Base-by-base conservation (phyloP, 2,797 vertebrate species). In the Xiphophorus birchmanni region DNA sequence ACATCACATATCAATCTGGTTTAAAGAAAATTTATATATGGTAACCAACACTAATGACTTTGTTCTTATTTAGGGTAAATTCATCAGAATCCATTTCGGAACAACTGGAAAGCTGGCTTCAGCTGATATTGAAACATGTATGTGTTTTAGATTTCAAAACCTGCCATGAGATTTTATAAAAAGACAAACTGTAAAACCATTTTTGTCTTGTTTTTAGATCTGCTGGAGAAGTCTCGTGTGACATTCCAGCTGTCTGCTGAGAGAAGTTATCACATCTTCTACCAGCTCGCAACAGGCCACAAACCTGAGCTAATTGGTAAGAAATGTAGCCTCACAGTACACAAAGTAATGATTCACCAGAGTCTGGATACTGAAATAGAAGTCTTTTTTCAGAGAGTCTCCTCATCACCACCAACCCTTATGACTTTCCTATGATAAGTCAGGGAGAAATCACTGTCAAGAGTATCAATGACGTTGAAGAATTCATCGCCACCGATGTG, bases 31-130 rank as follows among this genome's bases (percentile, higher is more conserved):
- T 32, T 32, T 10, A 11, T 3, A 37, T 32, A 32, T 32, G 32
- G 32, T 32, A 32, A 29, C 12, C 40, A 72, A 44, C 23, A n/a
- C 12, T n/a, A 72, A 29, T n/a, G 26, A 15, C 26, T 60, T 1
- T 97, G 97, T 73, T 2, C 18, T 79, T 60, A 32, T 63, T 12
- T 29, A 98, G 97, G 97, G 97, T 88, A 98, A 98, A 96, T 98
- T 97, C 86, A 98, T 98, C 94, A 95, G 97, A 94, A 98, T 98
- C 86, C 97, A 98, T 79, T 98, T 97, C 87, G 96, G 92, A 0
- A 79, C 96, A 17, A 96, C 96, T 81, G 97, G 97, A 92, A 98
- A 98, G 87, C 89, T 97, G 94, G 95, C 97, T 88, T 97, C 97
- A 84, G 97, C 97, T 84, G 97, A 98, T 89, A 98, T 98, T 94